phyloP scores from a whole-genome alignment of 2,113 vertebrate species.

The Phalacrocorax pelagicus region DNA sequence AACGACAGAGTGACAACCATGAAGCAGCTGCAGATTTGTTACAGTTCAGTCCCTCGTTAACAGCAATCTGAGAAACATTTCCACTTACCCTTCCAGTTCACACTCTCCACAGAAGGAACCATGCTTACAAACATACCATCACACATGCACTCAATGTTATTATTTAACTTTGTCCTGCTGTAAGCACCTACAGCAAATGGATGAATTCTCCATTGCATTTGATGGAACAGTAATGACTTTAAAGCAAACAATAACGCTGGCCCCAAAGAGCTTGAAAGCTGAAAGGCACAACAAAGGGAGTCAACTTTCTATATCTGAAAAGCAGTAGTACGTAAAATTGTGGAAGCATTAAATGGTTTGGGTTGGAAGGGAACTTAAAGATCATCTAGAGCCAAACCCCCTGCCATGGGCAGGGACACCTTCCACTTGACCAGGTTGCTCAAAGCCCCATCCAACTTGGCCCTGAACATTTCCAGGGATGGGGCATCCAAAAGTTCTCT shows the following conservation, averaged over 20 bases:
- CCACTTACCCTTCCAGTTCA: not conserved
- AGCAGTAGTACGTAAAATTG: not conserved
- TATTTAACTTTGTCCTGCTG: not conserved
- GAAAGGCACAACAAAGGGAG: not conserved
- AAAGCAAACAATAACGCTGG: not conserved
- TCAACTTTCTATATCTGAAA: not conserved
- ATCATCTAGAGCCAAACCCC: too few species aligned
- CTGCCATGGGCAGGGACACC: too few species aligned
- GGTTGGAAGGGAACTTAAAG: too few species aligned
- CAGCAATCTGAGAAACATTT: not conserved
- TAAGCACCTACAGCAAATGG: not conserved
- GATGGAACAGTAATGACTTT: not conserved
- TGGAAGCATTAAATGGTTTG: not conserved
- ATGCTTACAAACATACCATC: not conserved
- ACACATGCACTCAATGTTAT: accelerated
- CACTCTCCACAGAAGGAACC: not conserved
- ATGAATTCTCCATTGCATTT: not conserved
- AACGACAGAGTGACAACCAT: not conserved
- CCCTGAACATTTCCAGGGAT: too few species aligned
- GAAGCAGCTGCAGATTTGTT: not conserved
- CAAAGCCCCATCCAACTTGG: too few species aligned
- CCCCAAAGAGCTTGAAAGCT: not conserved
- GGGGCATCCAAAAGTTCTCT: too few species aligned
- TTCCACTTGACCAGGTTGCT: too few species aligned
- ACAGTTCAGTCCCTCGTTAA: not conserved